Evolutionary conservation across 2,113 vertebrate genomes (phyloP), one percentile per base, ranked within the genome.

Genomic region (Cacatua alba): DNA sequence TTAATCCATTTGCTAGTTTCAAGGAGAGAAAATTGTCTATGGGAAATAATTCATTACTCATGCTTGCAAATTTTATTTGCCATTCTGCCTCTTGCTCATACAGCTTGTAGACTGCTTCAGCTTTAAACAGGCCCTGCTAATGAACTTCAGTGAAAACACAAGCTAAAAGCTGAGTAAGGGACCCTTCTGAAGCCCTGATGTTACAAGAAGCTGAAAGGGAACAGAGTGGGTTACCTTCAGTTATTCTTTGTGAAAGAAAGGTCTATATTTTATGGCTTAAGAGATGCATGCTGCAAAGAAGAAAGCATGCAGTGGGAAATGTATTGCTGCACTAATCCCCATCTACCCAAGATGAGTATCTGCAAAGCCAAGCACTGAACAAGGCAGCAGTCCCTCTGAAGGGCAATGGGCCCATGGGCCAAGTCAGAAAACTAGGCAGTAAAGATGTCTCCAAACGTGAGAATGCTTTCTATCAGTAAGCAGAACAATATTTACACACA

Each of bases 21-120:
- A 2, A 69, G 3, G 4, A 19, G 17, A 83, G 31, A 94, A 94
- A 90, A 70, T 14, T 51, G 17, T 80, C 93, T 25, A 74, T 60
- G 46, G 51, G 51, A 84, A 92, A 84, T 33, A 88, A 90, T 46
- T 29, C 33, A 67, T 92, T 74, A 95, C 29, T 91, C 69, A 94
- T 39, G 26, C 17, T 70, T 88, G 37, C 20, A 75, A 43, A 88
- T 86, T 44, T 68, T 68, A 51, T 78, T 92, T 81, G 33, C 29
- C n/a, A 59, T 51, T 23, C 28, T 86, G 69, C 29, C 13, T 93
- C 49, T 75, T 95, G 37, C 69, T 91, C 13, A 13, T 15, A 39
- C 31, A 90, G 49, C 78, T 46, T 69, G 52, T 24, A 79, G 67
- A 31, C 35, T 86, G 26, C 72, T 92, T 82, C 52, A 76, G 35